phyloP scores from a whole-genome alignment of 2,797 vertebrate genomes.

The Hozukius guyotensis region DNA sequence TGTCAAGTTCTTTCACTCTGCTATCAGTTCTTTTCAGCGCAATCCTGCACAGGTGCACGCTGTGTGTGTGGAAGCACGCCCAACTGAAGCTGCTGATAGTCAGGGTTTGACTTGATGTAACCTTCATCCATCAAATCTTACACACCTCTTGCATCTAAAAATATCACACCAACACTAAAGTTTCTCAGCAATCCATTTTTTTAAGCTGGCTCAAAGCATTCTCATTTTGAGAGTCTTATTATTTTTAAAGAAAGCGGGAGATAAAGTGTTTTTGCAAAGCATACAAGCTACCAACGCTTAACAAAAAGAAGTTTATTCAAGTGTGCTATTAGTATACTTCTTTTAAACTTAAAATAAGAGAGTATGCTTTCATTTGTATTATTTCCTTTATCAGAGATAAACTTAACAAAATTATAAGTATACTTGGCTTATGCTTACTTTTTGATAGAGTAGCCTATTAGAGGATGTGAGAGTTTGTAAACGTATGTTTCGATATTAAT shows the following conservation, averaged over 20 bases:
- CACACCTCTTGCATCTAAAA: neutral
- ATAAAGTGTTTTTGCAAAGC: neutral
- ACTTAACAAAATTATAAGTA: too few relatives aligned
- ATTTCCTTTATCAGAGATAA: too few relatives aligned
- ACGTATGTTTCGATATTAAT: too few relatives aligned
- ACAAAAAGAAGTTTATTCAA: too few relatives aligned
- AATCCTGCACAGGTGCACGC: conserved; percentile 62
- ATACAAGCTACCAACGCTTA: neutral
- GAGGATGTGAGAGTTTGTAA: too few relatives aligned
- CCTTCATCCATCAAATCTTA: neutral
- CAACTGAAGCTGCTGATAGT: conserved; percentile 16
- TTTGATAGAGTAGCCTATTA: too few relatives aligned
- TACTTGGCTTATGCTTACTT: too few relatives aligned
- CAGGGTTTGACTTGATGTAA: conserved; percentile 15
- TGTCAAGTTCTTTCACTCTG: conserved; percentile 74
- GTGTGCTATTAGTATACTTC: too few relatives aligned
- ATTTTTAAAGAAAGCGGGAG: neutral
- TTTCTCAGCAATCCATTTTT: neutral
- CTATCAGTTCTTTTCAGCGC: conserved; percentile 65
- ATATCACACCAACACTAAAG: neutral
- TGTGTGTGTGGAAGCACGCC: conserved; percentile 31
- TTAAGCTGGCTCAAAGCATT: neutral
- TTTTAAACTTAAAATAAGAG: too few relatives aligned
- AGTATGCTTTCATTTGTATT: too few relatives aligned
- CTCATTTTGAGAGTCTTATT: neutral